Evolutionary conservation across 2,797 vertebrate species (phyloP).

Genomic region (Poeciliopsis infans): DNA sequence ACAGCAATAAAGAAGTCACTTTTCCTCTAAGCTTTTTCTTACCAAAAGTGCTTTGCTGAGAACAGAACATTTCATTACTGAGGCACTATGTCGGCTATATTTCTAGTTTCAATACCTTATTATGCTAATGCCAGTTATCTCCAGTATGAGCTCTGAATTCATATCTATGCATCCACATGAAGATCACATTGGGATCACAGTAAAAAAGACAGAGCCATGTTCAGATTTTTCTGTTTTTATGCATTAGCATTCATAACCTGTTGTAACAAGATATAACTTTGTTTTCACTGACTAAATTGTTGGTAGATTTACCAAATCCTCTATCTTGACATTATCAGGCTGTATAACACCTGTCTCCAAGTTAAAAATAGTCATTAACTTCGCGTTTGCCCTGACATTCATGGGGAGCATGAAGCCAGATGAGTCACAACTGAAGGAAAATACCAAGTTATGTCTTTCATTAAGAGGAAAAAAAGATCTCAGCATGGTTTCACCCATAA

Average conservation of each 20-base stretch:
- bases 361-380: constrained; percentile 43
- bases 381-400: constrained; percentile 43
- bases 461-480: constrained; percentile 3
- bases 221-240: constrained; percentile 1
- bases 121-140: constrained; percentile 33
- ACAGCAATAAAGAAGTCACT: constrained; percentile 61
- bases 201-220: neutral
- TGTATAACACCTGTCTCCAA: constrained; percentile 4
- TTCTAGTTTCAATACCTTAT: constrained; percentile 29
- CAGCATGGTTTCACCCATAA: constrained; percentile 30
- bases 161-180: constrained; percentile 1
- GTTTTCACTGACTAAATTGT: constrained; percentile 15
- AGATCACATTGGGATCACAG: neutral
- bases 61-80: constrained; percentile 61
- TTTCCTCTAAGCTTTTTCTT: constrained; percentile 63
- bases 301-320: constrained; percentile 14
- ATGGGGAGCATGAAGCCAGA: constrained; percentile 20
- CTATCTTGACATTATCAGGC: constrained; percentile 17
- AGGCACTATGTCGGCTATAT: constrained; percentile 22
- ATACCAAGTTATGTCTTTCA: constrained; percentile 29
- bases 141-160: constrained; percentile 13
- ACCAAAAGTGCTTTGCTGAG: constrained; percentile 50
- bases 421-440: constrained; percentile 48
- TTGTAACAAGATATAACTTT: constrained; percentile 6
- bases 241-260: constrained; percentile 19